phyloP scores from a whole-genome alignment of 1,140 invertebrate species.

The Saccostrea echinata region DNA sequence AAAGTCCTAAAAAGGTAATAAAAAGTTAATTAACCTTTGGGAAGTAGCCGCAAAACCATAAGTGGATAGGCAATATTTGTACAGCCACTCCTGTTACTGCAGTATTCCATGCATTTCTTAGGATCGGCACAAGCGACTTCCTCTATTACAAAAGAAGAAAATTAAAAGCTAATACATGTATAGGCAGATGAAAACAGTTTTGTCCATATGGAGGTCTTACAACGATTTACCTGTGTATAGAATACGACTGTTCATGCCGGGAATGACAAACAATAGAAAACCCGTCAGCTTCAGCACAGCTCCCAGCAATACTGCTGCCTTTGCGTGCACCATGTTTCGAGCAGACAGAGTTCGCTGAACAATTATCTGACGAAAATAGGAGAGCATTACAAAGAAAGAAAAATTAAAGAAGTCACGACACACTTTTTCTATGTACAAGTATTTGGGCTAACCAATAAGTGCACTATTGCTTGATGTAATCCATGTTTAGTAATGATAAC shows the following conservation, averaged over 20 bases:
- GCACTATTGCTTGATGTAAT: no score
- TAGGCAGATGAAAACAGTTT: neutral
- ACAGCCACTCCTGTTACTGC: slow-evolving; percentile 80
- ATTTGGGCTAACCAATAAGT: no score
- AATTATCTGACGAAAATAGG: slow-evolving; percentile 78
- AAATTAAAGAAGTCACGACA: no score
- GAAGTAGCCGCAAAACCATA: slow-evolving; percentile 81
- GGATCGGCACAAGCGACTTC: slow-evolving; percentile 81
- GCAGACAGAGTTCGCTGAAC: slow-evolving; percentile 82
- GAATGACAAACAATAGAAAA: slow-evolving; percentile 82
- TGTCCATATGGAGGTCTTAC: neutral
- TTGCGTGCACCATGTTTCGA: slow-evolving; percentile 82
- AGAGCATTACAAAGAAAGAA: no score
- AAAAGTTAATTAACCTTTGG: slow-evolving; percentile 73
- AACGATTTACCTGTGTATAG: slow-evolving; percentile 75
- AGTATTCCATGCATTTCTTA: slow-evolving; percentile 76
- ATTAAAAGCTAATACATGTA: neutral
- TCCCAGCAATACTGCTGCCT: slow-evolving; percentile 81
- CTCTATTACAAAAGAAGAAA: slow-evolving; percentile 65
- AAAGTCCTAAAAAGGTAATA: no score
- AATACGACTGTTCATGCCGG: slow-evolving; percentile 82
- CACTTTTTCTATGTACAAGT: no score
- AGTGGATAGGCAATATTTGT: slow-evolving; percentile 82
- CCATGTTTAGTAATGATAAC: no score
- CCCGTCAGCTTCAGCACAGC: slow-evolving; percentile 82